Conservation (phyloP, 2,888 invertebrate species). For the Archips crataeganus region DNA sequence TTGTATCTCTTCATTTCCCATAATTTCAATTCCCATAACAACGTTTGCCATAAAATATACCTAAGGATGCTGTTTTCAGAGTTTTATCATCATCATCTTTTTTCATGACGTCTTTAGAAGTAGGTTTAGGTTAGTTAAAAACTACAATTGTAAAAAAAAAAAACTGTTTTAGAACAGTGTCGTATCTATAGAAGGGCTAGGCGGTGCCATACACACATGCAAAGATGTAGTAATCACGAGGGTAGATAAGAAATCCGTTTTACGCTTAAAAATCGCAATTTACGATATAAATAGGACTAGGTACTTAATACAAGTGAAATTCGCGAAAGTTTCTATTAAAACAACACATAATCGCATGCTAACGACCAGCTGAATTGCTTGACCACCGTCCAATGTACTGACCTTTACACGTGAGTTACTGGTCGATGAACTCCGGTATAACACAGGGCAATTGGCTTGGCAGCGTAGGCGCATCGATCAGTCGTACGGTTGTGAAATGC, state of each 20-base stretch:
- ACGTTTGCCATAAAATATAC: no score
- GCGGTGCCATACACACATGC: no score
- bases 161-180: no score
- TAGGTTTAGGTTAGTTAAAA: no score
- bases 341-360: constrained; percentile 9
- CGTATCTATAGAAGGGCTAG: no score
- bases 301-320: not conserved
- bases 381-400: constrained; percentile 55
- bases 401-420: constrained; percentile 57
- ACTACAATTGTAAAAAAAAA: no score
- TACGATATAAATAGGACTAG: not conserved
- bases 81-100: no score
- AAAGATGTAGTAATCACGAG: no score
- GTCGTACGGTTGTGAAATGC: not conserved
- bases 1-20: no score
- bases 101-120: no score
- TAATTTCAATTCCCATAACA: no score
- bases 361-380: constrained; percentile 22
- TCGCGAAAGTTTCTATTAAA: not conserved
- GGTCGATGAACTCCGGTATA: constrained; percentile 57
- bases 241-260: not conserved
- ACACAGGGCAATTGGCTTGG: constrained; percentile 24
- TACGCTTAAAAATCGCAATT: not conserved
- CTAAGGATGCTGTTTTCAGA: no score
- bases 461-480: constrained; percentile 36